These are phyloP conservation scores for Oreohelix idahoensis DNA, from an alignment of 1,140 invertebrate genomes.

Conservation along the genomic window DNA sequence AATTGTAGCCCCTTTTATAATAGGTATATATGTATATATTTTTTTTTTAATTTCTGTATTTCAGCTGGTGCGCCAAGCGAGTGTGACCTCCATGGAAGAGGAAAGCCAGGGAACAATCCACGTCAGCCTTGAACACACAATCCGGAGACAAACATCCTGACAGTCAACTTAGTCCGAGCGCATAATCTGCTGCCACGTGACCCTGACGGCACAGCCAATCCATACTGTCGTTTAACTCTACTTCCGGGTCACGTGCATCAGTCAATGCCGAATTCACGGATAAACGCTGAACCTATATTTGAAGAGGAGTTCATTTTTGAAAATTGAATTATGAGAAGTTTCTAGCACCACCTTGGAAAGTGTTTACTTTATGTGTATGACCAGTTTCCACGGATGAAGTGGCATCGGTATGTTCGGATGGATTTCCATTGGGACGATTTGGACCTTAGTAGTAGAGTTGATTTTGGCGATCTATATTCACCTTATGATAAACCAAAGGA, in stretches of 20 bases:
- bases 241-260: conserved; percentile 58
- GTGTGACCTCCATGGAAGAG: conserved; percentile 62
- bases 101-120: conserved; percentile 67
- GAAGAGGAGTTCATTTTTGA: conserved; percentile 73
- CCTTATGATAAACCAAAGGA: conserved; percentile 61
- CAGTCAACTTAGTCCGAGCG: conserved; percentile 67
- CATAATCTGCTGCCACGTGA: conserved; percentile 65
- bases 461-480: conserved; percentile 67
- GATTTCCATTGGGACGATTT: conserved; percentile 62
- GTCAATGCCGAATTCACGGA: conserved; percentile 75
- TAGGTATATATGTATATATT: no score
- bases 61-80: conserved; percentile 56
- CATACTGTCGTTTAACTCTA: conserved; percentile 66
- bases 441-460: conserved; percentile 62
- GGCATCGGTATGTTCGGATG: conserved; percentile 67
- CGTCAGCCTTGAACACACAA: conserved; percentile 66
- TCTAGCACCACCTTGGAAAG: conserved; percentile 59
- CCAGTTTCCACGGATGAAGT: conserved; percentile 68
- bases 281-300: conserved; percentile 78
- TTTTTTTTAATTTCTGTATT: no score
- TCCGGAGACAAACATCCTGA: conserved; percentile 64
- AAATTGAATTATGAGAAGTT: conserved; percentile 57
- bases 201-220: conserved; percentile 65
- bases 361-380: conserved; percentile 69
- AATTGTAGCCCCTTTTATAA: no score